These are phyloP conservation scores for Uloborus diversus DNA, from an alignment of 1,140 invertebrate genomes.

Conservation along the genomic window DNA sequence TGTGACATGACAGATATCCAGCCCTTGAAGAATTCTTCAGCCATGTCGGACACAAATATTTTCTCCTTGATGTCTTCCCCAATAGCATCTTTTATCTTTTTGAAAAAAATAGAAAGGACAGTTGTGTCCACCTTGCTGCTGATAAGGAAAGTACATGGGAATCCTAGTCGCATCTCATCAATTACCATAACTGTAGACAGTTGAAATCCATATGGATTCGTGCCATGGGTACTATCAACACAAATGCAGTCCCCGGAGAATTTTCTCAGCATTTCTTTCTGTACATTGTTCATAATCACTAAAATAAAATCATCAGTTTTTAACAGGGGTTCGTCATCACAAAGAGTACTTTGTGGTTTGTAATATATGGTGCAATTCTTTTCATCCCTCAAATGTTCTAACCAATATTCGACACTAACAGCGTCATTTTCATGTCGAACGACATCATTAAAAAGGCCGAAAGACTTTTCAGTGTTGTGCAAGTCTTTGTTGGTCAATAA, in stretches of 20 bases:
- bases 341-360: background rate
- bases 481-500: slow-evolving; percentile 14
- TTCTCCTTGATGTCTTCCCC: no score
- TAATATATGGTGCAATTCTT: background rate
- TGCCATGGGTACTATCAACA: slow-evolving; percentile 5
- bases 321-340: background rate
- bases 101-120: background rate
- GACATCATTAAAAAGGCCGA: no score
- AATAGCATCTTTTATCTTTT: background rate
- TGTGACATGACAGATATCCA: background rate
- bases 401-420: slow-evolving; percentile 3
- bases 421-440: background rate
- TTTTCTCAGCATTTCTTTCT: slow-evolving; percentile 1
- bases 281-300: background rate
- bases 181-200: background rate
- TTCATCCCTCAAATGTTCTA: background rate
- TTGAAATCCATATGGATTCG: slow-evolving; percentile 5
- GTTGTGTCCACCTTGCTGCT: background rate
- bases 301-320: slow-evolving; percentile 1
- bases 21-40: slow-evolving; percentile 19
- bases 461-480: slow-evolving; percentile 17
- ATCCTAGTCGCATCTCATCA: slow-evolving; percentile 10
- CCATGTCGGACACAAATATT: slow-evolving; percentile 31
- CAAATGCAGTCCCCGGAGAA: background rate
- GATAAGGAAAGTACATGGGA: slow-evolving; percentile 1